A percentile compares a stretch with the other conserved stretches of the same genome.
These are phyloP conservation scores for Megathymus violae DNA, from an alignment of 1,140 invertebrate genomes.

Conservation along the genomic window DNA sequence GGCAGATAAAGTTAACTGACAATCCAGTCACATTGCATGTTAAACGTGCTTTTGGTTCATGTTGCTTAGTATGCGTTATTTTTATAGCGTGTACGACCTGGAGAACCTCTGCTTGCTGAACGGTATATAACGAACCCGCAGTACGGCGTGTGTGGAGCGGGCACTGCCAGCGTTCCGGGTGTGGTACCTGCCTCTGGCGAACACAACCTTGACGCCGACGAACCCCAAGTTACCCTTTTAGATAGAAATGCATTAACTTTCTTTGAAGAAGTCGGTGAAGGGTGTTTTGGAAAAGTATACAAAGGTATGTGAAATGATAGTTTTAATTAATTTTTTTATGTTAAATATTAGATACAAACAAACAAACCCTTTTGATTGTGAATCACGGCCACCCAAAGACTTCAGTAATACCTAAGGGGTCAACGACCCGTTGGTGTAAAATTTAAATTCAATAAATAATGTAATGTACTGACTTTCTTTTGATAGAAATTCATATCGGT, in stretches of 20 bases:
- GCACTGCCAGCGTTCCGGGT: slow-evolving; percentile 43
- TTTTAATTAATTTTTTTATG: slow-evolving; percentile 6
- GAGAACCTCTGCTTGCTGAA: slow-evolving; percentile 87
- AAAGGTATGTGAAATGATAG: slow-evolving; percentile 86
- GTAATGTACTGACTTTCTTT: too few species aligned
- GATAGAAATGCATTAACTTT: slow-evolving; percentile 87
- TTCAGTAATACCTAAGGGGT: too few species aligned
- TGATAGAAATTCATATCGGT: too few species aligned
- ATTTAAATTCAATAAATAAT: too few species aligned
- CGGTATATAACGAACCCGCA: slow-evolving; percentile 91
- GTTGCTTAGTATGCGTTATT: slow-evolving; percentile 56
- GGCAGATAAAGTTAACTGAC: too few species aligned
- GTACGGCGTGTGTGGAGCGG: slow-evolving; percentile 85
- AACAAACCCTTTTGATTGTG: too few species aligned
- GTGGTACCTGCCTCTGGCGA: slow-evolving; percentile 37
- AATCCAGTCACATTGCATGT: slow-evolving; percentile 8
- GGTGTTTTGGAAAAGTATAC: slow-evolving; percentile 96
- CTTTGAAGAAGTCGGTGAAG: slow-evolving; percentile 93
- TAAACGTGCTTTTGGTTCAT: slow-evolving; percentile 42
- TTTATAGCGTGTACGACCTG: slow-evolving; percentile 78
- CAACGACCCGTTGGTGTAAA: too few species aligned
- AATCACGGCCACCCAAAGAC: too few species aligned
- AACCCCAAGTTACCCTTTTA: slow-evolving; percentile 85
- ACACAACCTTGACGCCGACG: slow-evolving; percentile 67
- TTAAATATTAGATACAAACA: too few species aligned